Evolutionary conservation across 2,888 invertebrate genomes (phyloP).

Genomic region (Athalia circularis): DNA sequence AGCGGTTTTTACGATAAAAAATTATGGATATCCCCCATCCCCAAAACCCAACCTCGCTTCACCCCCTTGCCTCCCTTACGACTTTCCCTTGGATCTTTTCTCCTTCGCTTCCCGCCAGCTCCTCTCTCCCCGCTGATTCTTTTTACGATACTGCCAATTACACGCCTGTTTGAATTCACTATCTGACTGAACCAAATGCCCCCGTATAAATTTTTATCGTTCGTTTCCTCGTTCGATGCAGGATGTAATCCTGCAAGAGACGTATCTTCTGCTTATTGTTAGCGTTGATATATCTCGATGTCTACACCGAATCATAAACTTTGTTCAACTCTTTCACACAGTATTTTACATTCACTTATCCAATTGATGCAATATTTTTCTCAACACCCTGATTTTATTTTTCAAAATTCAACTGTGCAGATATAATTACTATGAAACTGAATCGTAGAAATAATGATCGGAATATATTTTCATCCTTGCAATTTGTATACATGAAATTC

Average conservation of each 20-base stretch:
- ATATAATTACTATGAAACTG: too few species aligned
- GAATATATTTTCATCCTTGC: background rate
- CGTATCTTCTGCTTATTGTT: constrained; percentile 16
- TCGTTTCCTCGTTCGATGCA: constrained; percentile 42
- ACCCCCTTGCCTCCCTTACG: constrained; percentile 45
- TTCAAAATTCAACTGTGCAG: too few species aligned
- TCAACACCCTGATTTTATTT: background rate
- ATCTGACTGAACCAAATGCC: constrained; percentile 66
- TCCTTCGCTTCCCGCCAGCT: constrained; percentile 52
- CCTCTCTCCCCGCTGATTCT: constrained; percentile 58
- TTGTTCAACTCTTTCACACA: background rate
- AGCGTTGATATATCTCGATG: background rate
- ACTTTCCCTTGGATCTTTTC: constrained; percentile 40
- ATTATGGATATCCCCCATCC: constrained; percentile 65
- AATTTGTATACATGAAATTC: constrained; percentile 4
- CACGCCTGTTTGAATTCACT: constrained; percentile 74
- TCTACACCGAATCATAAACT: background rate
- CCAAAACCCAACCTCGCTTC: constrained; percentile 46
- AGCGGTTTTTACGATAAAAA: constrained; percentile 68
- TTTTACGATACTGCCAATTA: constrained; percentile 75
- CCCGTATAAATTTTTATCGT: constrained; percentile 70
- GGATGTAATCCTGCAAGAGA: constrained; percentile 25
- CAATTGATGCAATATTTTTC: background rate
- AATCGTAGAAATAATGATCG: background rate
- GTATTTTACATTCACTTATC: background rate